phyloP scores from a whole-genome alignment of 2,888 invertebrate species.

The Pachycephus smyrnensis region DNA sequence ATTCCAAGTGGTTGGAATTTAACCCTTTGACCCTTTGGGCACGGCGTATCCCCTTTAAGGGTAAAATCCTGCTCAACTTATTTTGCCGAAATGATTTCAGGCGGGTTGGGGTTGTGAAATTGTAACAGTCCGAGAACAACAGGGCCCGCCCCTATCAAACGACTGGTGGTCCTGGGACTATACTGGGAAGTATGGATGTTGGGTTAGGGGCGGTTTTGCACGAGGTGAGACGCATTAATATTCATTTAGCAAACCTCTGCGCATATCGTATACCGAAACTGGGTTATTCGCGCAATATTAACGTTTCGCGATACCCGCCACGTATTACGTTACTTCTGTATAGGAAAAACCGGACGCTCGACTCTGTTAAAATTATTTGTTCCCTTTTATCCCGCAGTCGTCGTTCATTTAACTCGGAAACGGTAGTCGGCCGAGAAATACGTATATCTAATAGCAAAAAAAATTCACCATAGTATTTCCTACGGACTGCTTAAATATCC shows the following conservation, averaged over 20 bases:
- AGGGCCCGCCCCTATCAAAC: neutral
- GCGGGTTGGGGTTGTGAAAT: neutral
- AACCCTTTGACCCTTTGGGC: neutral
- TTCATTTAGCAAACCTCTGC: conserved; percentile 52
- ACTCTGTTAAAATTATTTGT: neutral
- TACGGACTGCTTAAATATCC: neutral
- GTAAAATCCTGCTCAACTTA: neutral
- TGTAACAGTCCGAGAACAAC: neutral
- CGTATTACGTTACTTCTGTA: neutral
- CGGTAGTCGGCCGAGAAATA: neutral
- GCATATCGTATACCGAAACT: conserved; percentile 41
- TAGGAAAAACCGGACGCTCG: neutral
- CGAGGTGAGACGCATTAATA: conserved; percentile 51
- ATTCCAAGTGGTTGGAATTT: neutral
- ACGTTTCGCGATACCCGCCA: neutral
- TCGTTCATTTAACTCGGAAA: neutral
- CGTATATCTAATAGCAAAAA: neutral
- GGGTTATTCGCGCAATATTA: conserved; percentile 40
- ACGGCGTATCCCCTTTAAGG: neutral
- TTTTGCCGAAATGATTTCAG: neutral
- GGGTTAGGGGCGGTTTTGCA: neutral
- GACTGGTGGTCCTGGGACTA: neutral
- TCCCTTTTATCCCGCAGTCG: neutral
- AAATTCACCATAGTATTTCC: neutral
- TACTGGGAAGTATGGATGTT: neutral